phyloP scores from a whole-genome alignment of 2,113 vertebrate genomes.

The Ploceus nigricollis region DNA sequence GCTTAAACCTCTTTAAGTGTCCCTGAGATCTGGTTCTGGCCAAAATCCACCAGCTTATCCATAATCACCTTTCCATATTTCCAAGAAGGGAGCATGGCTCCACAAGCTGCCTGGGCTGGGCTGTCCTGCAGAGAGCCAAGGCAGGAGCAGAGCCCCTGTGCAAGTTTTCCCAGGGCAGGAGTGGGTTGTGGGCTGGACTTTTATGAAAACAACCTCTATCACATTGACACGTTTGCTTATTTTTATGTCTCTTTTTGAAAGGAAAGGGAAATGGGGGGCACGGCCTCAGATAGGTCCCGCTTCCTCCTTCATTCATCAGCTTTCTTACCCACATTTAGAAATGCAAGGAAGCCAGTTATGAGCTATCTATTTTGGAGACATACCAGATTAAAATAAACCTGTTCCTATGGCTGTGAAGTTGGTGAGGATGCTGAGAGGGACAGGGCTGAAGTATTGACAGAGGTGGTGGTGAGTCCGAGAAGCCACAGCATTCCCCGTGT shows the following conservation, averaged over 20 bases:
- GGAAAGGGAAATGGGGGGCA: background rate
- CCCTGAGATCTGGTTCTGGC: background rate
- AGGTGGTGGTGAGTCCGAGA: background rate
- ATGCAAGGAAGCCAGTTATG: background rate
- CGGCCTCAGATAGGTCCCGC: background rate
- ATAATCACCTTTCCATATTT: background rate
- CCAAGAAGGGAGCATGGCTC: background rate
- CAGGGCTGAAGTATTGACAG: background rate
- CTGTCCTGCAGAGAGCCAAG: accelerated
- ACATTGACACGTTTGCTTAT: background rate
- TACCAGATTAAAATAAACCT: slow-evolving; percentile 1
- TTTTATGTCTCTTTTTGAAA: background rate
- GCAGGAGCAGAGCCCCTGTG: background rate
- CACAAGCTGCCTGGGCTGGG: background rate
- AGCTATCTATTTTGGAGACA: background rate
- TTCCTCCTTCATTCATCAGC: background rate
- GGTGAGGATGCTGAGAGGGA: background rate
- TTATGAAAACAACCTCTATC: background rate
- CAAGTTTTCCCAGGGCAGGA: background rate
- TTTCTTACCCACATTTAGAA: background rate
- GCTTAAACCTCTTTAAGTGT: background rate
- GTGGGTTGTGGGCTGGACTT: background rate
- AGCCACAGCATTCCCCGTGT: background rate
- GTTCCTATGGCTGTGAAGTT: background rate
- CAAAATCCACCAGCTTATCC: background rate